Conservation (phyloP, 2,113 vertebrate genomes). For the Passer domesticus region DNA sequence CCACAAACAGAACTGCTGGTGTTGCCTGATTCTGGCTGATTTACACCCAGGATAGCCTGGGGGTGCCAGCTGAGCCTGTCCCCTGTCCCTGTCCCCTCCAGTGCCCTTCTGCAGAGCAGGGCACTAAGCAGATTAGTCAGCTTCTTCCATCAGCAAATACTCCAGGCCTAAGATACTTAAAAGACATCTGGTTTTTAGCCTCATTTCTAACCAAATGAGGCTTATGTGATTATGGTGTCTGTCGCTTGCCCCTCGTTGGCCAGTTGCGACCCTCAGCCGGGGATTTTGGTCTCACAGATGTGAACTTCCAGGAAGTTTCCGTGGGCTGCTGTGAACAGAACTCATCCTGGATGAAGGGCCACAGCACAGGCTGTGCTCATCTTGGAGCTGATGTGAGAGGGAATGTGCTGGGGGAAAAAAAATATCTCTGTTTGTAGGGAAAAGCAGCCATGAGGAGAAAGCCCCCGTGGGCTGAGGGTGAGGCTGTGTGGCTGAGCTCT, state of each 20-base stretch:
- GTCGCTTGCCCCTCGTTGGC: not conserved
- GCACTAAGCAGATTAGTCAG: slow-evolving; percentile 30
- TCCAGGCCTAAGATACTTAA: not conserved
- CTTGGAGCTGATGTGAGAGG: accelerated
- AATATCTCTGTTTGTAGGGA: not conserved
- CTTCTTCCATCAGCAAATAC: not conserved
- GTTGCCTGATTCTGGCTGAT: not conserved
- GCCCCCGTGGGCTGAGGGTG: accelerated
- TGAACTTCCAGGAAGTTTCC: not conserved
- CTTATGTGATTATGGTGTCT: slow-evolving; percentile 45
- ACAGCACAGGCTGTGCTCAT: not conserved
- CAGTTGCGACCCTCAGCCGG: not conserved
- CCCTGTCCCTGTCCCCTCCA: not conserved
- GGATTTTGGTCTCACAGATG: not conserved
- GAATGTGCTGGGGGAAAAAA: not conserved
- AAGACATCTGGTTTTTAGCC: slow-evolving; percentile 54
- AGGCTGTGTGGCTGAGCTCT: not conserved
- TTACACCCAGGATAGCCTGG: not conserved
- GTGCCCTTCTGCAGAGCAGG: not conserved
- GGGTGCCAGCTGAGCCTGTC: not conserved
- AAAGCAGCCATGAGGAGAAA: not conserved
- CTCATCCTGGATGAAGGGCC: not conserved
- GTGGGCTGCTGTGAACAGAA: not conserved
- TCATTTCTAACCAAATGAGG: slow-evolving; percentile 37
- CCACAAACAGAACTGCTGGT: not conserved